These are phyloP conservation scores for Cantharis lateralis DNA, from an alignment of 2,888 invertebrate species.

Conservation along the genomic window DNA sequence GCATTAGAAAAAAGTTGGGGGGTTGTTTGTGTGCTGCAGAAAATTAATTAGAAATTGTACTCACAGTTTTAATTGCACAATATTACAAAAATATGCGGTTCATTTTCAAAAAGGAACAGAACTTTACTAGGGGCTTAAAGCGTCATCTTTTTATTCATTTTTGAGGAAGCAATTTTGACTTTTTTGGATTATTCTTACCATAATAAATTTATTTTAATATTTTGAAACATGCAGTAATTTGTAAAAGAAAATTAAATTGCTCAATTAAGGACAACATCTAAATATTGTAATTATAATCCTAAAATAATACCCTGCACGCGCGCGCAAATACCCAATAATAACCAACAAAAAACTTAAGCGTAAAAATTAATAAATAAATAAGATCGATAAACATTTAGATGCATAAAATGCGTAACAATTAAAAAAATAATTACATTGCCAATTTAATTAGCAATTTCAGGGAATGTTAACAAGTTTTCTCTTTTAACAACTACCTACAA, in stretches of 20 bases:
- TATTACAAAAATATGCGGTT: not conserved
- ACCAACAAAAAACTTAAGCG: conserved; percentile 7
- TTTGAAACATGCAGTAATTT: not conserved
- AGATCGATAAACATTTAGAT: conserved; percentile 36
- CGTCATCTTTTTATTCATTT: not conserved
- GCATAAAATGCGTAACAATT: conserved; percentile 41
- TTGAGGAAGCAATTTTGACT: not conserved
- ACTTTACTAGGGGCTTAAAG: not conserved
- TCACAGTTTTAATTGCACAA: not conserved
- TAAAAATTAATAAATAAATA: conserved; percentile 35
- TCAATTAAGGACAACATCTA: not conserved
- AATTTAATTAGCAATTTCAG: conserved; percentile 42
- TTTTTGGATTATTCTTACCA: not conserved
- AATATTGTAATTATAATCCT: not conserved
- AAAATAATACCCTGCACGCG: not conserved
- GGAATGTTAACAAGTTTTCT: conserved; percentile 44
- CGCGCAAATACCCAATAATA: not conserved
- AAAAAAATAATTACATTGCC: conserved; percentile 33
- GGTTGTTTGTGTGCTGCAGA: not conserved
- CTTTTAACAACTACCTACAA: conserved; percentile 32
- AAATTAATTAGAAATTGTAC: not conserved
- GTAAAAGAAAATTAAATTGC: not conserved
- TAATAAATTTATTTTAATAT: not conserved
- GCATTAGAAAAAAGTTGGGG: not conserved
- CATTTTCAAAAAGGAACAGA: not conserved